Evolutionary conservation across 2,797 vertebrate species (phyloP), one percentile per base, ranked within the genome.

Genomic region (Alexandromys oeconomus): DNA sequence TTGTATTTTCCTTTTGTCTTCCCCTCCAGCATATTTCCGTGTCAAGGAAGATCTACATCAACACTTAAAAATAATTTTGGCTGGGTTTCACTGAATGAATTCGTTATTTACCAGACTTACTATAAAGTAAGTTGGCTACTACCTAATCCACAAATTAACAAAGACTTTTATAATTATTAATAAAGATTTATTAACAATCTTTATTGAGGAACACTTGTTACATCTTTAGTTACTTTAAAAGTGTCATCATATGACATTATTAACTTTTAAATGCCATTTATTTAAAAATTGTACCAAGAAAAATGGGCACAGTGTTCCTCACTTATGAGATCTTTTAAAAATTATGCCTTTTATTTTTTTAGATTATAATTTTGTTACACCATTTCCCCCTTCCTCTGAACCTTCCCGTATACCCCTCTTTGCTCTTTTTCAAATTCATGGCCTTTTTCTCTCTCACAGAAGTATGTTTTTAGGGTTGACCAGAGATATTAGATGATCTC

Each of bases 221-320:
- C 7, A 25, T 48, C 13, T 89, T 87, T 78, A 27, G 43, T 92
- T 67, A 67, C 37, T 92, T 73, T 89, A 77, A 89, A 95, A 21
- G 15, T 63, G 67, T 65, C 27, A 86, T 59, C 46, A 54, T 57
- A 71, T 5, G 57, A 57, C 43, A n/a, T 71, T 31, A 92, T 89
- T 87, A 86, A 67, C 17, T 73, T 86, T 84, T 91, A 59, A 79
- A 43, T n/a, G 48, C 11, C 48, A 48, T 48, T 48, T 12, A 48
- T 48, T 48, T 48, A 48, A 48, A 48, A 48, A 40, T 92, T 59
- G 5, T 54, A 25, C 29, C 71, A 94, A 92, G 77, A 82, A 74
- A 89, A 95, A 79, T 87, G 76, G 40, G 51, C 57, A 76, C 37
- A n/a, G 6, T 87, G 31, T 57, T 95, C 17, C 27, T 79, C 74